phyloP scores from a whole-genome alignment of 2,888 invertebrate species.

The Coecobrya sp. region DNA sequence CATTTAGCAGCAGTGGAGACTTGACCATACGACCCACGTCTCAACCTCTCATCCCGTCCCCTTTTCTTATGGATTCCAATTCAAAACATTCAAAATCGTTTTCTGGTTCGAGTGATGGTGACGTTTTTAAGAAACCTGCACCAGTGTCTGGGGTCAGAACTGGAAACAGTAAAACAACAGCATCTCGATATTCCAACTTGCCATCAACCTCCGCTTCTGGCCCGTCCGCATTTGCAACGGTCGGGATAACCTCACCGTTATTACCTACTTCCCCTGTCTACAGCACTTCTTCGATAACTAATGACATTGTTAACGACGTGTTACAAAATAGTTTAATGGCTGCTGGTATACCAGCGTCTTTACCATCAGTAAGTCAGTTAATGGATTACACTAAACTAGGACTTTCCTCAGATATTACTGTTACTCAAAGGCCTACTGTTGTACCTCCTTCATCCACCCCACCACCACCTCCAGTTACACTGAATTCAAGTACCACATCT shows the following conservation, averaged over 20 bases:
- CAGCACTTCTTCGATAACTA: neutral
- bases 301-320: neutral
- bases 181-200: neutral
- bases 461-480: neutral
- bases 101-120: conserved; percentile 23
- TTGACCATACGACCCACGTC: conserved; percentile 71
- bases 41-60: conserved; percentile 55
- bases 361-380: conserved; percentile 27
- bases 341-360: neutral
- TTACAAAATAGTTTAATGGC: neutral
- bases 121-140: conserved; percentile 76
- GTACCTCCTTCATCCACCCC: neutral
- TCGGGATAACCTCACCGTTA: neutral
- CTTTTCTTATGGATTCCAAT: conserved; percentile 18
- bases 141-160: conserved; percentile 46
- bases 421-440: conserved; percentile 29
- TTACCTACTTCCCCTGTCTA: neutral
- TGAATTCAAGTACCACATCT: neutral
- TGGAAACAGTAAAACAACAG: conserved; percentile 11
- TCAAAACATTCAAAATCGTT: conserved; percentile 3
- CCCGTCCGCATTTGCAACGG: conserved; percentile 51
- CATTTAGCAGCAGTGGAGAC: conserved; percentile 67
- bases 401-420: conserved; percentile 64
- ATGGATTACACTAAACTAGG: conserved; percentile 68
- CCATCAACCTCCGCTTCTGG: neutral